Base-by-base conservation (phyloP, 2,888 invertebrate genomes). In the Aromia moschata region DNA sequence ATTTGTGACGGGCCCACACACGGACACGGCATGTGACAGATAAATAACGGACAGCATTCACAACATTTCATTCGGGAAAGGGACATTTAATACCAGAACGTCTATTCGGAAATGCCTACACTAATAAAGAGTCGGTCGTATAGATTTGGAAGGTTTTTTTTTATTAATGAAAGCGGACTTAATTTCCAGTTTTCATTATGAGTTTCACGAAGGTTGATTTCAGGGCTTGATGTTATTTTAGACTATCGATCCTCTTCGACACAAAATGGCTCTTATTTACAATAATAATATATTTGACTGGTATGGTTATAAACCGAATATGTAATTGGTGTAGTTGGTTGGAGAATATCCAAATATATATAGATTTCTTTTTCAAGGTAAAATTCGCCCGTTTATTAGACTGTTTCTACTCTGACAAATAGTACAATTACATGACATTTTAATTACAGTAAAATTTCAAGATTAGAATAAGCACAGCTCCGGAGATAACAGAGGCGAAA, bases 1-100 rank as follows among this genome's bases (percentile, higher is more conserved):
- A 33, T 11, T 33, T 33, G 33, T 33, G 33, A 33, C 33, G 33
- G 33, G 33, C 33, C 33, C 33, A 11, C 33, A 33, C n/a, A 33
- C 5, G n/a, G 33, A 5, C n/a, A 25, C 25, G 7, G 25, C 25
- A 25, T 25, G 33, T 11, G 33, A 33, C 33, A 33, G 33, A 33
- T 33, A 11, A 33, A 33, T 33, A 33, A 33, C 33, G 33, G 10
- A 33, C 33, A 33, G 33, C 33, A 25, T 25, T 33, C 11, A 11
- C 33, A 7, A 33, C 7, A 33, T 33, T 33, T 33, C 33, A 11
- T 33, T 33, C 33, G 2, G 33, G 2, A 33, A 33, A n/a, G n/a
- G 33, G 33, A 33, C 33, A 10, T 33, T 33, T 7, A 7, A 10
- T 11, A 33, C n/a, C 33, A 11, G 33, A 11, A 33, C n/a, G 33